Evolutionary conservation across 2,113 vertebrate genomes (phyloP).

Genomic region (Bubo scandiacus): DNA sequence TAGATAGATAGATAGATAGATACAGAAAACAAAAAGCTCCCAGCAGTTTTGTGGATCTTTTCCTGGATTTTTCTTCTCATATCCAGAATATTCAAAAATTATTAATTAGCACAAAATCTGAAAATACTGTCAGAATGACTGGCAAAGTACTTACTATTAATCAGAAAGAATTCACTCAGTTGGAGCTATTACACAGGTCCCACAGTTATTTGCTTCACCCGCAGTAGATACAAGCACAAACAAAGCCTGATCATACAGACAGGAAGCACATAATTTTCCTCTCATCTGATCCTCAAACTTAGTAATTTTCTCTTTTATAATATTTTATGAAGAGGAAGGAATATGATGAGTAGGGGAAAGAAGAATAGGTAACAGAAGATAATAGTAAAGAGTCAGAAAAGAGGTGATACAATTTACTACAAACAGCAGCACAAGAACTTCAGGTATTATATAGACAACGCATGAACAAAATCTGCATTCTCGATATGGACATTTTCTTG

Average conservation of each 20-base stretch:
- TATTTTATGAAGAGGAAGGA: not conserved
- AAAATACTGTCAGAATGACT: not conserved
- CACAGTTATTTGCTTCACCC: not conserved
- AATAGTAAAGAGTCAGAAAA: not conserved
- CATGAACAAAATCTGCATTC: not conserved
- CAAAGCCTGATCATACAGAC: not conserved
- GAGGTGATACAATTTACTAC: not conserved
- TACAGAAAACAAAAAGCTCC: not conserved
- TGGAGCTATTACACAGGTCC: not conserved
- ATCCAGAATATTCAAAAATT: not conserved
- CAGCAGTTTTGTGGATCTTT: not conserved
- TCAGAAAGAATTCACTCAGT: not conserved
- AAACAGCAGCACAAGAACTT: not conserved
- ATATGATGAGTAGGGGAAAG: not conserved
- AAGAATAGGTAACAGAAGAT: not conserved
- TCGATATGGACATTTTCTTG: not conserved
- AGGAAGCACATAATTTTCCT: not conserved
- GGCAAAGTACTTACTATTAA: not conserved
- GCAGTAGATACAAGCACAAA: not conserved
- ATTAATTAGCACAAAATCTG: not conserved
- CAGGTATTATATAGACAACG: not conserved
- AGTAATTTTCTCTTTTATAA: conserved; percentile 23
- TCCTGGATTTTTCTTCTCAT: not conserved
- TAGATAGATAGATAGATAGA: accelerated
- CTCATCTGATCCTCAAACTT: not conserved